Evolutionary conservation across 2,113 vertebrate genomes (phyloP), one percentile per base, ranked within the genome.

Genomic region (Cepphus grylle): DNA sequence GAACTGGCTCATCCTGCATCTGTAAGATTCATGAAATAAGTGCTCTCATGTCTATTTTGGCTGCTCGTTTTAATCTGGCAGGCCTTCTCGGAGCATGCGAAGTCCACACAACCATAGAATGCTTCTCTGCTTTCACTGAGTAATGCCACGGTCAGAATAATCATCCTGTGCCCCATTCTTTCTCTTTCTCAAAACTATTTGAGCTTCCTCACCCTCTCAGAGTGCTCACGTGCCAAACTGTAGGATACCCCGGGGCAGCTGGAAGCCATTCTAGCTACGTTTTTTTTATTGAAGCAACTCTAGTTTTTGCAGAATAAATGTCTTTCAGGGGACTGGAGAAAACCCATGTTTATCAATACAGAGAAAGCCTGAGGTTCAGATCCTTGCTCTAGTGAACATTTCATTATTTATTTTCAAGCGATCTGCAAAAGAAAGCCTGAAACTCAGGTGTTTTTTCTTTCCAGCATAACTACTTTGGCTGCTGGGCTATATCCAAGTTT

Each of bases 401-500:
- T 84, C 4, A 15, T 49, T 84, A 38, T 66, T 81, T 79, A 29
- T 84, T 86, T 90, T 81, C 25, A 84, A 71, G 61, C 20, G 10
- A 77, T 74, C 32, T 67, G 52, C 83, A 81, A 84, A 91, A 80
- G 21, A 34, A 90, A 83, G 50, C 26, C 42, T 43, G 50, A 86
- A 88, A 84, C 21, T 65, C n/a, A n/a, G 59, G 47, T 83, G 34
- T 19, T 59, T 77, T 77, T 83, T 53, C 53, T 70, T 91, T 81
- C 23, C 56, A 92, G 38, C 21, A 19, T 19, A 40, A 89, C 61
- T 91, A 30, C 73, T 93, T 81, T 74, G 72, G 69, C 81, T 0
- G 56, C 47, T 97, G 93, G 89, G 89, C 76, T 79, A 65, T 71
- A 93, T 94, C 94, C 95, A 97, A 94, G 73, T 96, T 93, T 96